Evolutionary conservation across 2,113 vertebrate species (phyloP).

Genomic region (Scalopus aquaticus): DNA sequence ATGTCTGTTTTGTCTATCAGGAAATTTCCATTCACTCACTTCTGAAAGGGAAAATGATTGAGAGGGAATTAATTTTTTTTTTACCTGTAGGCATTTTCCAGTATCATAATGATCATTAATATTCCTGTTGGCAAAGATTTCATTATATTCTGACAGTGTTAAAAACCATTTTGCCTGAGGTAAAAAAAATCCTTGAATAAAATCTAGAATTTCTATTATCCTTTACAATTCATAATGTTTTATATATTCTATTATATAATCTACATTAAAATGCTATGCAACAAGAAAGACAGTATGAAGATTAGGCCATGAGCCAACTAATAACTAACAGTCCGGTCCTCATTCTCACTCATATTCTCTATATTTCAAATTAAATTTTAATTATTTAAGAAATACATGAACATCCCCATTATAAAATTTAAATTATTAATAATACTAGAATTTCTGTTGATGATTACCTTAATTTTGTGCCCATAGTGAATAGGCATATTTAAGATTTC

Average conservation of each 20-base stretch:
- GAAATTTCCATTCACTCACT: neutral
- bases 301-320: neutral
- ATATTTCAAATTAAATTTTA: slow-evolving; percentile 53
- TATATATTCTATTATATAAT: slow-evolving; percentile 1
- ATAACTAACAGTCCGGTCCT: neutral
- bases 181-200: neutral
- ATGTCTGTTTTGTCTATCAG: neutral
- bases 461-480: neutral
- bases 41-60: slow-evolving; percentile 8
- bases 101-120: neutral
- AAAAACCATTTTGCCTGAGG: slow-evolving; percentile 1
- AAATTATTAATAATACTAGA: slow-evolving; percentile 26
- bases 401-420: neutral
- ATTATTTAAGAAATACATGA: neutral
- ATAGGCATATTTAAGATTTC: neutral
- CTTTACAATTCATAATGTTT: neutral
- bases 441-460: neutral
- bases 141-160: neutral
- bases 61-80: neutral
- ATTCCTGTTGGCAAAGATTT: slow-evolving; percentile 34
- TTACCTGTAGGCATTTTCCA: slow-evolving; percentile 6
- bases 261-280: neutral
- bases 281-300: neutral
- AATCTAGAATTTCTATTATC: slow-evolving; percentile 25
- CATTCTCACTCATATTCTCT: neutral